These are phyloP conservation scores for Cathartes aura DNA, from an alignment of 2,113 vertebrate genomes.

Conservation along the genomic window DNA sequence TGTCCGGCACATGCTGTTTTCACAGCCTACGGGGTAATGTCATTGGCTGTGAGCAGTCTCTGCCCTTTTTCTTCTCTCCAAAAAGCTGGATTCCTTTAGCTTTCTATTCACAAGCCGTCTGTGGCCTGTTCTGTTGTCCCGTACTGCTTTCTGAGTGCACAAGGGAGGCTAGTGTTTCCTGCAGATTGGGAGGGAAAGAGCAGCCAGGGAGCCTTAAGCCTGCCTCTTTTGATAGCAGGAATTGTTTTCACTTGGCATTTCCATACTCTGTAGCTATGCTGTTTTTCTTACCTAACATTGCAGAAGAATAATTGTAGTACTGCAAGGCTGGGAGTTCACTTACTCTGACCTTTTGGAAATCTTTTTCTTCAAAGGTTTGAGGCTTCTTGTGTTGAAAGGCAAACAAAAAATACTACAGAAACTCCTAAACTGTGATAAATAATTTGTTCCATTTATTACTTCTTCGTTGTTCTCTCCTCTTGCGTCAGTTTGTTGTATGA, in stretches of 20 bases:
- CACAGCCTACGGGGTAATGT: not conserved
- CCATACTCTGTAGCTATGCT: not conserved
- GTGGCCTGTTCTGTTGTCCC: not conserved
- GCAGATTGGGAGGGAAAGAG: not conserved
- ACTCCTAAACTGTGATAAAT: not conserved
- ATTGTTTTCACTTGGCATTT: conserved; percentile 19
- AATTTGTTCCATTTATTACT: not conserved
- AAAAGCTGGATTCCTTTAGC: not conserved
- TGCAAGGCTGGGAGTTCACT: not conserved
- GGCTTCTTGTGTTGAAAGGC: not conserved
- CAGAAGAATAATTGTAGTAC: not conserved
- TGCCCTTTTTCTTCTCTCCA: not conserved
- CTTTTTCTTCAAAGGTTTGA: not conserved
- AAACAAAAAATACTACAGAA: not conserved
- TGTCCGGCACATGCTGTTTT: not conserved
- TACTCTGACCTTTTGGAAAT: not conserved
- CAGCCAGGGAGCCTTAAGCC: not conserved
- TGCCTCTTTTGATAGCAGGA: not conserved
- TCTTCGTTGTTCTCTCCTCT: not conserved
- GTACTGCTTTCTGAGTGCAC: not conserved
- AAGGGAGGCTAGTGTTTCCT: not conserved
- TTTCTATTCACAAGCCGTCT: not conserved
- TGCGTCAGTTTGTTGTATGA: not conserved
- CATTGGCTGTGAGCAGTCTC: not conserved
- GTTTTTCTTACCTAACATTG: not conserved